phyloP scores from a whole-genome alignment of 2,888 invertebrate genomes.

The Tetrapedia diversipes region DNA sequence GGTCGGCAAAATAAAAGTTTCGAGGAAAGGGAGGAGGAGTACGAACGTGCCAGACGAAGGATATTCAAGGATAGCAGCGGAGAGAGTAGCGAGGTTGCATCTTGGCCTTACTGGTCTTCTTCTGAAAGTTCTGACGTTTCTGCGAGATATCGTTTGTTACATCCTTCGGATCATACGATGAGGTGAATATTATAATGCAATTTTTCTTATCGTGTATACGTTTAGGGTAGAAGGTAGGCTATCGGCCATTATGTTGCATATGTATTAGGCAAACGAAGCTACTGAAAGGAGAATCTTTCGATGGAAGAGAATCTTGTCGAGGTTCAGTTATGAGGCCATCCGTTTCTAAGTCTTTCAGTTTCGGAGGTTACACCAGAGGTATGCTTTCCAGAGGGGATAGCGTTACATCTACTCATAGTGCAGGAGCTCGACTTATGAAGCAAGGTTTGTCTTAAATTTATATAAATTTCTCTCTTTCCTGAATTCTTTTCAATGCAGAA shows the following conservation, averaged over 20 bases:
- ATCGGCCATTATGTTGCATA: neutral
- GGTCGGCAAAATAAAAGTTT: slow-evolving; percentile 92
- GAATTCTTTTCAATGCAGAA: neutral
- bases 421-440: slow-evolving; percentile 88
- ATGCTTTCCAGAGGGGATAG: slow-evolving; percentile 86
- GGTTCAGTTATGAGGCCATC: slow-evolving; percentile 83
- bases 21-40: slow-evolving; percentile 96
- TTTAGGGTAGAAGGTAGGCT: neutral
- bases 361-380: slow-evolving; percentile 90
- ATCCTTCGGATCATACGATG: slow-evolving; percentile 77
- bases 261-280: slow-evolving; percentile 79
- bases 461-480: neutral
- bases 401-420: slow-evolving; percentile 86
- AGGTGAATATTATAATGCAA: slow-evolving; percentile 66
- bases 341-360: slow-evolving; percentile 93
- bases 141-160: slow-evolving; percentile 77
- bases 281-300: slow-evolving; percentile 84
- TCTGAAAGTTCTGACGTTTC: slow-evolving; percentile 80
- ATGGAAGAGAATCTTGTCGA: slow-evolving; percentile 82
- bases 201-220: neutral
- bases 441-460: slow-evolving; percentile 85
- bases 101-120: slow-evolving; percentile 81
- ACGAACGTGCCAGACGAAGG: slow-evolving; percentile 92
- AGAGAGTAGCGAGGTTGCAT: slow-evolving; percentile 77
- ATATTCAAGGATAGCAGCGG: slow-evolving; percentile 88